Evolutionary conservation across 92 coral and sea anemone species (phyloP).

Genomic region (Palythoa heliodiscus): DNA sequence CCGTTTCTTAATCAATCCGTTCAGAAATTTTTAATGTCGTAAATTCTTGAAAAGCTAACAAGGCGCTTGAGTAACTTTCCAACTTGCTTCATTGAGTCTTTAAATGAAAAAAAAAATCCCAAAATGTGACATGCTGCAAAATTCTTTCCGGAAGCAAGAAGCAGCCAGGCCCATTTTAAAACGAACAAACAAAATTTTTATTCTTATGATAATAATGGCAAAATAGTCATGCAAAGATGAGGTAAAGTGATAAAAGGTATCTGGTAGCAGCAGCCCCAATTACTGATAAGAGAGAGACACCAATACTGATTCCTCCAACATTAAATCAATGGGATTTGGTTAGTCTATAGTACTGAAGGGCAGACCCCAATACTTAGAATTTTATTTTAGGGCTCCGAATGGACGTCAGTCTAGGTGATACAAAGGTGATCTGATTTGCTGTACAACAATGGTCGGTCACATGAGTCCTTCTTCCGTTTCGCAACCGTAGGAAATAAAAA

Average conservation of each 20-base stretch:
- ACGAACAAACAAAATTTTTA: constrained; percentile 38
- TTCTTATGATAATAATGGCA: constrained; percentile 42
- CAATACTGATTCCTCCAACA: constrained; percentile 32
- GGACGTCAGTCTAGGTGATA: background rate
- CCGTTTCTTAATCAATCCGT: background rate
- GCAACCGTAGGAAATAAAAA: constrained; percentile 48
- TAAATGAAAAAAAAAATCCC: background rate
- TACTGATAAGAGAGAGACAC: constrained; percentile 21
- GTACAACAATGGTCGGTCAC: constrained; percentile 36
- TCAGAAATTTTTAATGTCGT: background rate
- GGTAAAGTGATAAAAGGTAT: constrained; percentile 38
- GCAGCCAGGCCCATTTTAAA: constrained; percentile 38
- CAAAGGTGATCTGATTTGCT: constrained; percentile 23
- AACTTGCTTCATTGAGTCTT: background rate
- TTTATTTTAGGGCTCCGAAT: constrained; percentile 10
- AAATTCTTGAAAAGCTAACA: constrained; percentile 6
- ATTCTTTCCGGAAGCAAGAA: constrained; percentile 39
- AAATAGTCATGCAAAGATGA: constrained; percentile 49
- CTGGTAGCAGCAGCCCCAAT: constrained; percentile 20
- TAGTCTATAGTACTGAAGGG: background rate
- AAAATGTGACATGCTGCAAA: constrained; percentile 26
- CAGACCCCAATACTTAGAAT: constrained; percentile 12
- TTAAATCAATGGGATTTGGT: constrained; percentile 30
- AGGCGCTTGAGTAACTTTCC: background rate
- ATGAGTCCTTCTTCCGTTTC: constrained; percentile 37